Evolutionary conservation across 2,113 vertebrate species (phyloP).

Genomic region (Alligator mississippiensis): DNA sequence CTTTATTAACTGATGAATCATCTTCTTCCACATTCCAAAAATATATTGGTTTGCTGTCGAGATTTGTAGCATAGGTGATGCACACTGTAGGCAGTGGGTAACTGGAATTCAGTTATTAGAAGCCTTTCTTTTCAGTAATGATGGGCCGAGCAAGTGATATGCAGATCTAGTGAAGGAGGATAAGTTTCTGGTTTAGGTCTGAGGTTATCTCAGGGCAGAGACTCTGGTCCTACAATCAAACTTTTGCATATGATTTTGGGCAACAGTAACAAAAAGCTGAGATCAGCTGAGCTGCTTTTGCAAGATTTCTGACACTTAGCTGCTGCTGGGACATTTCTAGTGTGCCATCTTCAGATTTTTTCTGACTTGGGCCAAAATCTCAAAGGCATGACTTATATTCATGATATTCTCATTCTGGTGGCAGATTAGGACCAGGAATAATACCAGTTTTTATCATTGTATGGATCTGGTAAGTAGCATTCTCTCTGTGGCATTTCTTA

Average conservation of each 20-base stretch:
- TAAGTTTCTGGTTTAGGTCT: background rate
- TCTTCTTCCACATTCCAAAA: constrained; percentile 18
- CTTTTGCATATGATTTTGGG: background rate
- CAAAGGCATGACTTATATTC: background rate
- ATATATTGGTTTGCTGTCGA: background rate
- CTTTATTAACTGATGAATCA: constrained; percentile 40
- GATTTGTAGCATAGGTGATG: background rate
- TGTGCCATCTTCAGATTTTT: background rate
- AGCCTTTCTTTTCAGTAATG: background rate
- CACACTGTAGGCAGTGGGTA: background rate
- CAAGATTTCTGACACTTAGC: background rate
- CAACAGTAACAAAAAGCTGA: background rate
- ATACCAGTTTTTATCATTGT: background rate
- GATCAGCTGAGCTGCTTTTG: background rate
- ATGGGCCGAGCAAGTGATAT: background rate
- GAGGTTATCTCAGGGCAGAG: background rate
- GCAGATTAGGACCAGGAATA: background rate
- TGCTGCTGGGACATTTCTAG: background rate
- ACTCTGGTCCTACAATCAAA: background rate
- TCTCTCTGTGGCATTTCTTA: background rate
- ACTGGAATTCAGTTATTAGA: background rate
- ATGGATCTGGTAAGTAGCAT: background rate
- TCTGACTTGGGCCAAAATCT: background rate
- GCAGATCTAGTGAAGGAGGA: background rate
- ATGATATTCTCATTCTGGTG: background rate